phyloP scores from a whole-genome alignment of 2,797 vertebrate species.

The Labeo calbasu region DNA sequence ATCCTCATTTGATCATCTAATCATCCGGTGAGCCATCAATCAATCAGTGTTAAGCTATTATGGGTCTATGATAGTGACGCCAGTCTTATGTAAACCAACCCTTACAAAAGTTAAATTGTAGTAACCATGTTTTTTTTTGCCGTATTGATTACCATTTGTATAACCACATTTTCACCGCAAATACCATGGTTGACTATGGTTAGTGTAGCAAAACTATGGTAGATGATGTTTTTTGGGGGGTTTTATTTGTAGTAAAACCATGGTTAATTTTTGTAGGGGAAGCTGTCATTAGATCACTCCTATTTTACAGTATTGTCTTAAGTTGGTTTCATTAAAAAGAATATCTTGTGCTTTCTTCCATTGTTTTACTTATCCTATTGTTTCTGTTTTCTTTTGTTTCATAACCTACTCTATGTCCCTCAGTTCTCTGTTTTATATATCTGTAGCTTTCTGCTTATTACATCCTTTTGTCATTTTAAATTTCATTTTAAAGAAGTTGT shows the following conservation, averaged over 20 bases:
- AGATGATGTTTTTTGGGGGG: too few relatives aligned
- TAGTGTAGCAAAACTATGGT: too few relatives aligned
- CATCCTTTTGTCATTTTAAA: not conserved
- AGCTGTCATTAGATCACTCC: not conserved
- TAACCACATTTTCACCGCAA: too few relatives aligned
- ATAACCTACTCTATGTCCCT: not conserved
- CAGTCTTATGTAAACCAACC: not conserved
- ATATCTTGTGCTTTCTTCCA: not conserved
- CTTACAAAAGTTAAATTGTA: too few relatives aligned
- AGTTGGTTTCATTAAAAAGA: not conserved
- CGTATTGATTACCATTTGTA: too few relatives aligned
- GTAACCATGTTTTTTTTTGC: too few relatives aligned
- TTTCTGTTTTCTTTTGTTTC: not conserved
- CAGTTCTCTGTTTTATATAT: not conserved
- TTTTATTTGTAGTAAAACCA: too few relatives aligned
- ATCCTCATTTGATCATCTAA: not conserved
- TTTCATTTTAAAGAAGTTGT: not conserved
- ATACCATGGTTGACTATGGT: too few relatives aligned
- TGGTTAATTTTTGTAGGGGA: too few relatives aligned
- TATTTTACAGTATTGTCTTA: not conserved
- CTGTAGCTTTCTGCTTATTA: not conserved
- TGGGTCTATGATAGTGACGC: not conserved
- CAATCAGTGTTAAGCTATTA: not conserved
- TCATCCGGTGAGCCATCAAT: not conserved
- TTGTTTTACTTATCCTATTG: not conserved